These are phyloP conservation scores for Tenodera sinensis DNA, from an alignment of 2,888 invertebrate species.

Conservation along the genomic window DNA sequence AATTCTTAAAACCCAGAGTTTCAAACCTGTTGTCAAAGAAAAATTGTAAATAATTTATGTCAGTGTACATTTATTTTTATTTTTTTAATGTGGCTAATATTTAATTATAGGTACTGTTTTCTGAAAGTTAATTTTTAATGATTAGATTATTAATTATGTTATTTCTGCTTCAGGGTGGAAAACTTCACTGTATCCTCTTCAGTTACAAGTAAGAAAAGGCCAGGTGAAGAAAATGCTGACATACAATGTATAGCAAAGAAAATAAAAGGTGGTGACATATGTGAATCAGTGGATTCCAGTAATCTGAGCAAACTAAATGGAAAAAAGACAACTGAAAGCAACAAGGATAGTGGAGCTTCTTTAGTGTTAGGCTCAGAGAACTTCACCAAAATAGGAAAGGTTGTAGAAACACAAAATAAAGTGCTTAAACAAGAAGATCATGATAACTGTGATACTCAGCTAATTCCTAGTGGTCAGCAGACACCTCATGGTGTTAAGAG, in stretches of 20 bases:
- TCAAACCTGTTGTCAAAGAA: too few species aligned
- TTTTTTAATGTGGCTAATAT: background rate
- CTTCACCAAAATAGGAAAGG: background rate
- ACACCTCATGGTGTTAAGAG: background rate
- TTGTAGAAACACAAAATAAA: background rate
- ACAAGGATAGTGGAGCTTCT: background rate
- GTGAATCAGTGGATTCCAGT: background rate
- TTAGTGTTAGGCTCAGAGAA: background rate
- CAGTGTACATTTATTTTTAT: too few species aligned
- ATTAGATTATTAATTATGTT: background rate
- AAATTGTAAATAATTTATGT: too few species aligned
- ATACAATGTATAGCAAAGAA: background rate
- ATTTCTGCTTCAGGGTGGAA: background rate
- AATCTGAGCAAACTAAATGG: background rate
- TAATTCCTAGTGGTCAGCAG: background rate
- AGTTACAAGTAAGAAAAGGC: background rate
- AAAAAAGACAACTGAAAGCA: background rate
- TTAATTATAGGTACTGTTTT: background rate
- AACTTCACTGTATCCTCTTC: too few species aligned
- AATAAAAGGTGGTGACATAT: background rate
- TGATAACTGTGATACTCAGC: background rate
- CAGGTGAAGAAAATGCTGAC: background rate
- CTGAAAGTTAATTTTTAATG: background rate
- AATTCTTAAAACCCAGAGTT: too few species aligned
- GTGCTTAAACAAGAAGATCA: background rate